Conservation (phyloP, 2,797 vertebrate genomes). For the Stomatorhinus walkeri region DNA sequence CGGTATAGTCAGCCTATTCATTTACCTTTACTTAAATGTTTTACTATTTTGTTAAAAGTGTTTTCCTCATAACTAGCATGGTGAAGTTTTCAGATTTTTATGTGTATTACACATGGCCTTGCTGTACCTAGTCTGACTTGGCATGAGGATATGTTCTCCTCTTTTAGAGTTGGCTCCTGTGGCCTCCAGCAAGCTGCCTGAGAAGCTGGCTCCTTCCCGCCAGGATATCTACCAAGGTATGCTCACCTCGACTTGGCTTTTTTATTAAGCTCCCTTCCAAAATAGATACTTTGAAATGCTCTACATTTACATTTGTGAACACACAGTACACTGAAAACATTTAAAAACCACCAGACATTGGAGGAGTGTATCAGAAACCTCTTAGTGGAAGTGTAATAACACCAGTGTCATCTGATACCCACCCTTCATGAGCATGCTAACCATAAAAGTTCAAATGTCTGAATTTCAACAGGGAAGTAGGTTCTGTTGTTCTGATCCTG, state of each 20-base stretch:
- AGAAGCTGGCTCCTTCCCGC: slow-evolving; percentile 80
- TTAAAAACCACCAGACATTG: not conserved
- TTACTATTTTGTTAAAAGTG: not conserved
- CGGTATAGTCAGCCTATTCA: slow-evolving; percentile 51
- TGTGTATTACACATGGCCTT: not conserved
- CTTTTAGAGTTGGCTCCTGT: slow-evolving; percentile 73
- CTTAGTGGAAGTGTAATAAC: not conserved
- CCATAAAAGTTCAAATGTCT: not conserved
- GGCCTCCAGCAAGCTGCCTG: slow-evolving; percentile 74
- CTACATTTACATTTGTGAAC: not conserved
- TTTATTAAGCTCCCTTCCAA: not conserved
- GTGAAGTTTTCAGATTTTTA: not conserved
- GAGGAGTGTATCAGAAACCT: not conserved
- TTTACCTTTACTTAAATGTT: not conserved
- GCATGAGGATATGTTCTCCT: not conserved
- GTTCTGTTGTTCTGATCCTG: not conserved
- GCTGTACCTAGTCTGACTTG: not conserved
- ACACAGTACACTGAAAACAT: not conserved
- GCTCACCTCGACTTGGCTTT: not conserved
- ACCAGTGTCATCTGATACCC: not conserved
- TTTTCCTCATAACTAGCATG: not conserved
- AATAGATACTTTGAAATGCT: not conserved
- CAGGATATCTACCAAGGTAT: slow-evolving; percentile 95
- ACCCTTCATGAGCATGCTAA: not conserved
- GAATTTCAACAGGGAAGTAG: not conserved